Base-by-base conservation (phyloP, 1,140 invertebrate genomes). In the Drosophila murphyi region DNA sequence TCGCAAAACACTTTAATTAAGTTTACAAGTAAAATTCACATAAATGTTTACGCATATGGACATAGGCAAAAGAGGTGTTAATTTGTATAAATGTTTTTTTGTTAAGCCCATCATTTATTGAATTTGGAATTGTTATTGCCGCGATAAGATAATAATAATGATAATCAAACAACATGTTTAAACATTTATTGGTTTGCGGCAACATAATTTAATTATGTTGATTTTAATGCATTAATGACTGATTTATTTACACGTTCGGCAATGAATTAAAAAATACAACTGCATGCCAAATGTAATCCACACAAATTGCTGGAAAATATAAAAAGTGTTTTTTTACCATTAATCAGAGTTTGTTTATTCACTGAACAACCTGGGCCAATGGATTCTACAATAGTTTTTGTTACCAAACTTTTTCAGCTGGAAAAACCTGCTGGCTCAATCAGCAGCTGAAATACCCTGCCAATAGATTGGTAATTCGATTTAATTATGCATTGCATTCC, bases 151-250 rank as follows among this genome's bases (percentile, higher is more conserved):
- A 72, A 65, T 83, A 68, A 74, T 72, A 76, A 82, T 72, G 65
- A 82, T 82, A 63, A 79, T 78, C 71, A 75, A 64, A 63, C 61
- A 59, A 69, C 70, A 78, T 77, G 74, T 71, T 78, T 55, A 51
- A 69, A 57, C 67, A 72, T 76, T 64, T 60, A 65, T 65, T 72
- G 41, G 41, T 31, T 72, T 54, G 45, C 43, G 72, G 57, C 55
- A 69, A 82, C 63, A 78, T 81, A 82, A 86, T 86, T 87, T 76
- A 80, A 86, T 88, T 86, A 82, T 86, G 82, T 86, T 87, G 75
- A 82, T 82, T 86, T 82, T 70, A 55, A 60, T 85, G 68, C 78
- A 82, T 72, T 82, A 86, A 76, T 79, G 82, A 68, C 68, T 61
- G 70, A 82, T 87, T 86, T 86, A 82, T 87, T 78, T 80, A 82